Conservation (phyloP, 2,113 vertebrate genomes). For the Lampris megalopsis region DNA sequence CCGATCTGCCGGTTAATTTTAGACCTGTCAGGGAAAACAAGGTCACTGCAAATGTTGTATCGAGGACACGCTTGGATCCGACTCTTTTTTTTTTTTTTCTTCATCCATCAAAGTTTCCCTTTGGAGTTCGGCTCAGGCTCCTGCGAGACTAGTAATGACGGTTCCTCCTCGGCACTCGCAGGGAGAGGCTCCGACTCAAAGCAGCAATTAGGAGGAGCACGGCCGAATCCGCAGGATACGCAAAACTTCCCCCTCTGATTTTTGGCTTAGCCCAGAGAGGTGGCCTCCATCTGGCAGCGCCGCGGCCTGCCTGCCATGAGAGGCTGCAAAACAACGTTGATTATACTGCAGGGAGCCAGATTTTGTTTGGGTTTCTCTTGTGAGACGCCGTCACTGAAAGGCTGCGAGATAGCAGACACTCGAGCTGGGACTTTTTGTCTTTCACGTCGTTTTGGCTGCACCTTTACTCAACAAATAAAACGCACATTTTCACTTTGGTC, state of each 20-base stretch:
- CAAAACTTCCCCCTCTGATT: constrained; percentile 74
- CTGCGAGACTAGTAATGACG: constrained; percentile 81
- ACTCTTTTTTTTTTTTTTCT: constrained; percentile 51
- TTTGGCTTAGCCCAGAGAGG: constrained; percentile 53
- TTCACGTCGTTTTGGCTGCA: constrained; percentile 24
- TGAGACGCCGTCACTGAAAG: constrained; percentile 45
- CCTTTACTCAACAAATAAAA: constrained; percentile 7
- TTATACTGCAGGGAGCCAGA: constrained; percentile 67
- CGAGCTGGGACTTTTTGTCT: background rate
- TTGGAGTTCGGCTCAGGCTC: constrained; percentile 71
- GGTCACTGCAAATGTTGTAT: constrained; percentile 80
- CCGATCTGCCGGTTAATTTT: constrained; percentile 78
- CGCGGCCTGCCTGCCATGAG: constrained; percentile 62
- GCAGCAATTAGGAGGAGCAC: constrained; percentile 79
- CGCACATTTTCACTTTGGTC: background rate
- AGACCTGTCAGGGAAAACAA: constrained; percentile 78
- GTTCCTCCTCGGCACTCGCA: constrained; percentile 76
- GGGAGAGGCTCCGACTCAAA: constrained; percentile 83
- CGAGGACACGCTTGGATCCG: constrained; percentile 78
- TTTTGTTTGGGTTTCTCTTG: constrained; percentile 41
- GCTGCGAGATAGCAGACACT: background rate
- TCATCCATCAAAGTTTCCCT: constrained; percentile 82
- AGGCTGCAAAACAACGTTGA: constrained; percentile 64
- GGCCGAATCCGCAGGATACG: constrained; percentile 75
- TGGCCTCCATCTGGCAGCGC: constrained; percentile 52